These are phyloP conservation scores for Tenrec ecaudatus DNA, from an alignment of 2,113 vertebrate species.

Conservation along the genomic window DNA sequence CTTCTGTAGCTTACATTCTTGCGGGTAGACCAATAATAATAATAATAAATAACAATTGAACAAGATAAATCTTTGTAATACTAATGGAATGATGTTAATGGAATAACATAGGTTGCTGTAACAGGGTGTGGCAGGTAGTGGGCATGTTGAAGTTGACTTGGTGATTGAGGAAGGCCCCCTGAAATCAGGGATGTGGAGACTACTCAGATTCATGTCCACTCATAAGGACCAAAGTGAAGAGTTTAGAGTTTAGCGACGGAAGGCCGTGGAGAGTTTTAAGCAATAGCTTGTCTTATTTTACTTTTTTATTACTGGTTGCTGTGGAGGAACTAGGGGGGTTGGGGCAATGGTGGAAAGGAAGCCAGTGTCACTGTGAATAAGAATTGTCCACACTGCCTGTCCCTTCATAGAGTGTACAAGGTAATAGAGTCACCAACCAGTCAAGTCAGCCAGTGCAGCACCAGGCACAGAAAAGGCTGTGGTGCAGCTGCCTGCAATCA, in stretches of 20 bases:
- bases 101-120: neutral
- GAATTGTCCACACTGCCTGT: neutral
- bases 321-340: too few species aligned
- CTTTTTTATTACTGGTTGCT: too few species aligned
- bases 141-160: neutral
- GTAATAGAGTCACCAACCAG: neutral
- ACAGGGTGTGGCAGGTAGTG: neutral
- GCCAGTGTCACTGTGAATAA: accelerated
- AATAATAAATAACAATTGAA: too few species aligned
- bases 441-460: too few species aligned
- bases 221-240: neutral
- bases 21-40: too few species aligned
- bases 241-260: slow-evolving; percentile 8
- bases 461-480: too few species aligned
- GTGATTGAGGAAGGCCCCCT: neutral
- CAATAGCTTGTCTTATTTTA: too few species aligned
- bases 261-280: neutral
- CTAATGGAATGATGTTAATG: neutral
- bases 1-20: neutral
- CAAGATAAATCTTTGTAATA: neutral
- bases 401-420: neutral
- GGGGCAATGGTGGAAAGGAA: neutral
- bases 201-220: neutral
- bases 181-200: neutral
- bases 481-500: neutral